Percentiles rank a stretch among this genome's conserved stretches.
These are phyloP conservation scores for Lycocorax pyrrhopterus DNA, from an alignment of 2,113 vertebrate species.

Conservation along the genomic window DNA sequence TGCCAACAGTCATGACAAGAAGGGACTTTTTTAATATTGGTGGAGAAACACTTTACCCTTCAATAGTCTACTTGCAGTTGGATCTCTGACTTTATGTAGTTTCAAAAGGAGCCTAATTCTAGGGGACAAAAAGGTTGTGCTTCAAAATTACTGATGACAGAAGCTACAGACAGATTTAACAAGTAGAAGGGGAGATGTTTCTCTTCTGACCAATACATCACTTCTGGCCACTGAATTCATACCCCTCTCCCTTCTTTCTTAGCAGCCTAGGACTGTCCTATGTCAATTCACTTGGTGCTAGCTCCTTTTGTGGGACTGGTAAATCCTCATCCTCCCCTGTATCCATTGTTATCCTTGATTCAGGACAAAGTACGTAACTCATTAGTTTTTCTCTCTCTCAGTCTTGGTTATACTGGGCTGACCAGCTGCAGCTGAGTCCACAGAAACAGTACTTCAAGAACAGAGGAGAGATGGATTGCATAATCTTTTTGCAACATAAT, in stretches of 20 bases:
- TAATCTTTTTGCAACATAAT: not conserved
- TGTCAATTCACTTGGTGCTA: not conserved
- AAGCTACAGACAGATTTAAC: not conserved
- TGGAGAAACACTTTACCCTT: not conserved
- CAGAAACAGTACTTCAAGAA: not conserved
- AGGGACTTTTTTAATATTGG: not conserved
- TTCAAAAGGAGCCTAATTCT: not conserved
- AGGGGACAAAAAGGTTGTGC: not conserved
- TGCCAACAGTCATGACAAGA: not conserved
- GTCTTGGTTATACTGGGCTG: not conserved
- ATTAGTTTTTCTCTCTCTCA: not conserved
- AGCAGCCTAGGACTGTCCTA: not conserved
- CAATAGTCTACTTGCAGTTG: not conserved
- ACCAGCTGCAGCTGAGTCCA: not conserved
- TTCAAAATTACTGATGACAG: not conserved
- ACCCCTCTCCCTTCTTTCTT: not conserved
- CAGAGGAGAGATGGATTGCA: not conserved
- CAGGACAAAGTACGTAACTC: not conserved
- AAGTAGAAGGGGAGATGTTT: not conserved
- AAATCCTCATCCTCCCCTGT: not conserved
- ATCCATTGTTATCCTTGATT: not conserved
- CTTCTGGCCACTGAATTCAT: not conserved
- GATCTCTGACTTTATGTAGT: not conserved
- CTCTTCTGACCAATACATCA: not conserved
- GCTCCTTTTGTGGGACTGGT: not conserved